phyloP scores from a whole-genome alignment of 2,888 invertebrate genomes.

The Scaptomyza tumidula region DNA sequence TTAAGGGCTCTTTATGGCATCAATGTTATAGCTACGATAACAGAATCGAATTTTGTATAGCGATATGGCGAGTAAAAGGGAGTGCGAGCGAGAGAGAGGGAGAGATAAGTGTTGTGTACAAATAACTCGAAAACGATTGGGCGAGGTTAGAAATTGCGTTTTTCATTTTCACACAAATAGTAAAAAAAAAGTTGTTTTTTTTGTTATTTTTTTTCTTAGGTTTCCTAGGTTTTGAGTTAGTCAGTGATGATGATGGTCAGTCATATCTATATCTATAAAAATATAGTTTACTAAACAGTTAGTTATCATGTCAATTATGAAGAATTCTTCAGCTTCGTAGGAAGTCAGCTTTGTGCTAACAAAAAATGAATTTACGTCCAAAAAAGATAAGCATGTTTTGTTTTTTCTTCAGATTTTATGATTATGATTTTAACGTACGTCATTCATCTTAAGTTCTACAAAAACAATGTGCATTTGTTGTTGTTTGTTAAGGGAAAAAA shows the following conservation, averaged over 20 bases:
- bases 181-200: too few relatives aligned
- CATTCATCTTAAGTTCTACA: neutral
- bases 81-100: neutral
- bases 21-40: constrained; percentile 29
- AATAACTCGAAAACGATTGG: constrained; percentile 36
- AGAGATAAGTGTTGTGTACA: constrained; percentile 11
- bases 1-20: constrained; percentile 18
- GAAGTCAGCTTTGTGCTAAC: too few relatives aligned
- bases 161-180: neutral
- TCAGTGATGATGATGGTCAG: neutral
- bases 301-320: too few relatives aligned
- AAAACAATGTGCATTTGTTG: too few relatives aligned
- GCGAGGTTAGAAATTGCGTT: constrained; percentile 34
- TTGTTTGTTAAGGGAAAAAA: too few relatives aligned
- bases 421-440: too few relatives aligned
- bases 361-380: neutral
- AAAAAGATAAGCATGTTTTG: neutral
- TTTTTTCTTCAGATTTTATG: neutral
- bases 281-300: too few relatives aligned
- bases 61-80: neutral
- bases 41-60: neutral
- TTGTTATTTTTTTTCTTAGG: too few relatives aligned
- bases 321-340: too few relatives aligned
- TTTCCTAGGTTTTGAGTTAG: too few relatives aligned
- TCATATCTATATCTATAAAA: neutral